These are phyloP conservation scores for Scomber colias DNA, from an alignment of 2,113 vertebrate genomes.

Conservation along the genomic window DNA sequence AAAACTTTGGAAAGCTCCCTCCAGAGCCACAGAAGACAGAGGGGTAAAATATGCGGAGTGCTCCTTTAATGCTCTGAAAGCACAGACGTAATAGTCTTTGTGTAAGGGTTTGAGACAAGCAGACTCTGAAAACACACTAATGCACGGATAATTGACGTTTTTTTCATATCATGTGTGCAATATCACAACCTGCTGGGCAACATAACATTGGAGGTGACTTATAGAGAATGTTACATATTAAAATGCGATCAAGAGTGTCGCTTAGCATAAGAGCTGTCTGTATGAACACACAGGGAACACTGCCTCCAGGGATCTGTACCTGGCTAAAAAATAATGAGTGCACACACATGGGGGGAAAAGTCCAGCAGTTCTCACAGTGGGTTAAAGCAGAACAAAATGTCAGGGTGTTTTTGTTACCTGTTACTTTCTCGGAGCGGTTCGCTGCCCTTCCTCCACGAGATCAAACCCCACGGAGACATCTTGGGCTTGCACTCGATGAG, in stretches of 20 bases:
- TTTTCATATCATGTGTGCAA: neutral
- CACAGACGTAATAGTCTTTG: too few species aligned
- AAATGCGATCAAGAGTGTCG: constrained; percentile 23
- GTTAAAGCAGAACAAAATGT: constrained; percentile 17
- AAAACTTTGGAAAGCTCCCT: too few species aligned
- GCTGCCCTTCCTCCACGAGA: constrained; percentile 93
- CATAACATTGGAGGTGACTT: neutral
- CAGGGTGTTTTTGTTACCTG: constrained; percentile 85
- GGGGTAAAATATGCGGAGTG: too few species aligned
- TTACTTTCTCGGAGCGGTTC: constrained; percentile 89
- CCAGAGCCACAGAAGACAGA: too few species aligned
- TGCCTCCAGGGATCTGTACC: neutral
- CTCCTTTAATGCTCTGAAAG: too few species aligned
- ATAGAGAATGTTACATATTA: neutral
- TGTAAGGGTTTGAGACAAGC: too few species aligned
- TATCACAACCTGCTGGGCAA: neutral
- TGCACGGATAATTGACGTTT: too few species aligned
- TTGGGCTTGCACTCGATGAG: constrained; percentile 95
- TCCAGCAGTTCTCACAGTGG: neutral
- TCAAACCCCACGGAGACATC: constrained; percentile 94
- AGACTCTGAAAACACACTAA: too few species aligned
- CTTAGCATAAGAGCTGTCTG: constrained; percentile 1
- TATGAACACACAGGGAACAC: constrained; percentile 17
- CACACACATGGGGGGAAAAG: neutral
- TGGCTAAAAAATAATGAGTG: neutral